Conservation (phyloP, 2,113 vertebrate species). For the Callipepla squamata region DNA sequence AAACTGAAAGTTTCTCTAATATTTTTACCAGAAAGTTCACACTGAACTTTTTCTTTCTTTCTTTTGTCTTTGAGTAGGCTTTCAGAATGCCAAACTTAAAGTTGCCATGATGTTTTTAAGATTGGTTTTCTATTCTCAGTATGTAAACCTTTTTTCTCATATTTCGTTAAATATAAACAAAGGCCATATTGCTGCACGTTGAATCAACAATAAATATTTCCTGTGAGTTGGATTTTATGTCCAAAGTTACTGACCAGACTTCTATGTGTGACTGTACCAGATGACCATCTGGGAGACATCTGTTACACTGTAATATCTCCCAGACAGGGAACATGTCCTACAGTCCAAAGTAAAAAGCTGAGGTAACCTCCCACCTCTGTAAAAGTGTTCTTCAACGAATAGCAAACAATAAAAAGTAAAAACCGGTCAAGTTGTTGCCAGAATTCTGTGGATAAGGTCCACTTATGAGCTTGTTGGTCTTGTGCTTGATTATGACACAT, state of each 20-base stretch:
- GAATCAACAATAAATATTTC: conserved; percentile 63
- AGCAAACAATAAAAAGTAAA: conserved; percentile 1
- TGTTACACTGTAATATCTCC: conserved; percentile 45
- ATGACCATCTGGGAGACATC: conserved; percentile 63
- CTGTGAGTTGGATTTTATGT: conserved; percentile 60
- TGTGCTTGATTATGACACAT: not conserved
- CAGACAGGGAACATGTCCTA: not conserved
- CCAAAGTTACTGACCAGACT: conserved; percentile 60
- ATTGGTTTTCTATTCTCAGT: not conserved
- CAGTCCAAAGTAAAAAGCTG: not conserved
- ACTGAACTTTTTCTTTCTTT: not conserved
- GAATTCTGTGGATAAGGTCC: not conserved
- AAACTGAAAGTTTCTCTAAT: not conserved
- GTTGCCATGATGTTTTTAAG: not conserved
- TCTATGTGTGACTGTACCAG: conserved; percentile 28
- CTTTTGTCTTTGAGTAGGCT: not conserved
- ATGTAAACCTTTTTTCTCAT: not conserved
- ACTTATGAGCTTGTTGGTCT: not conserved
- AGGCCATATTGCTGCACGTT: conserved; percentile 33
- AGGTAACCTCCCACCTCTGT: not conserved
- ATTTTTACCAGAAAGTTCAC: not conserved
- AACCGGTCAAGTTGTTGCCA: not conserved
- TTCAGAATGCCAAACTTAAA: not conserved
- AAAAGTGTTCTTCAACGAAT: not conserved
- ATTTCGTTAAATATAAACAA: conserved; percentile 9